phyloP scores from a whole-genome alignment of 2,113 vertebrate species.

The Aramus guarauna region DNA sequence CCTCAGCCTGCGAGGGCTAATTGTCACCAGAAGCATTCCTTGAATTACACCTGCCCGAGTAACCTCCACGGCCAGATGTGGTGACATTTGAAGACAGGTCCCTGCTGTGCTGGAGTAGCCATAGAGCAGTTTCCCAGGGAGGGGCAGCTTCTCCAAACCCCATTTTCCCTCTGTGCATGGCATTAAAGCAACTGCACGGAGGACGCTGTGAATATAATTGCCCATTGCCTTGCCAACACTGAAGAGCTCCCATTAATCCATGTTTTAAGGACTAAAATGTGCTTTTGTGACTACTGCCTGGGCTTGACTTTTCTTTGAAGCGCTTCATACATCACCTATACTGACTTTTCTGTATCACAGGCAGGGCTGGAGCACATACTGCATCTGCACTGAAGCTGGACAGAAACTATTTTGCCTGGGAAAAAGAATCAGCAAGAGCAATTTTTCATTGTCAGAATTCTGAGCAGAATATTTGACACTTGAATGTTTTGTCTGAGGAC shows the following conservation, averaged over 20 bases:
- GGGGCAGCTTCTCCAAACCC: neutral
- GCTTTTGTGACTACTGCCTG: neutral
- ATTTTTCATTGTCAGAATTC: neutral
- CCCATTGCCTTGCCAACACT: neutral
- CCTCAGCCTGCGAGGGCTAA: neutral
- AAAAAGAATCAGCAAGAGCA: neutral
- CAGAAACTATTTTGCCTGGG: neutral
- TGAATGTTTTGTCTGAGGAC: neutral
- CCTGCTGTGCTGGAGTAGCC: neutral
- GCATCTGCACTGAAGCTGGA: neutral
- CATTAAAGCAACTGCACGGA: neutral
- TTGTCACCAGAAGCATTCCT: neutral
- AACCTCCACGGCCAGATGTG: neutral
- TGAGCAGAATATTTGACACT: neutral
- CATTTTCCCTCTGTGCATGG: fast-evolving
- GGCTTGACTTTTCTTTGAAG: neutral
- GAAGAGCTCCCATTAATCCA: neutral
- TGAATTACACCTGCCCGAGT: neutral
- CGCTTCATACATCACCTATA: neutral
- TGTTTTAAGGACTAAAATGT: neutral
- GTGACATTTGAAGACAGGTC: neutral
- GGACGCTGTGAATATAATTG: neutral
- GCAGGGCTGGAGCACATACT: neutral
- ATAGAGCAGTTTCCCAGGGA: neutral
- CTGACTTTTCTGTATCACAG: neutral